phyloP scores from a whole-genome alignment of 1,140 invertebrate species.

The Aplysia californica region DNA sequence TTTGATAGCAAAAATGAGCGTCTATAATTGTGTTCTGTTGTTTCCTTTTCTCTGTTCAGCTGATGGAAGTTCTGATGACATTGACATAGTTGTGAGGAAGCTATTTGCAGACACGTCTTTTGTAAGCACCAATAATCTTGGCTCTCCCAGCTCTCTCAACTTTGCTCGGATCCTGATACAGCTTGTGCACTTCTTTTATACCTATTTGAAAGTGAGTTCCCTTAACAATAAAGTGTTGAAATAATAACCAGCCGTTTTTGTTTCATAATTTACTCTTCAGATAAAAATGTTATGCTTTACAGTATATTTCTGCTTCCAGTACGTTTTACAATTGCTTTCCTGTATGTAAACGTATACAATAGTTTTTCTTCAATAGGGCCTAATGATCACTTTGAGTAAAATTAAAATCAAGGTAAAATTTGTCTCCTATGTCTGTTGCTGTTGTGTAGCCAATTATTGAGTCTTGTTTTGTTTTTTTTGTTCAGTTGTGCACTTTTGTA shows the following conservation, averaged over 20 bases:
- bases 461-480: too few relatives aligned
- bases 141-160: slow-evolving; percentile 70
- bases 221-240: not conserved
- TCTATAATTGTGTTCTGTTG: too few relatives aligned
- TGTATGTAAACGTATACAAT: not conserved
- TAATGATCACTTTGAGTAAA: not conserved
- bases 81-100: slow-evolving; percentile 67
- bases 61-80: slow-evolving; percentile 70
- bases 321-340: not conserved
- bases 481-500: too few relatives aligned
- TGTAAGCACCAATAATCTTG: slow-evolving; percentile 56
- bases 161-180: slow-evolving; percentile 71
- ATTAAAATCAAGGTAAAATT: too few relatives aligned
- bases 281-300: not conserved
- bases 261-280: not conserved
- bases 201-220: slow-evolving; percentile 62
- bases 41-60: too few relatives aligned
- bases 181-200: slow-evolving; percentile 69
- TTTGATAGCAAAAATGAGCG: too few relatives aligned
- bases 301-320: not conserved
- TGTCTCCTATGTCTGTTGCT: too few relatives aligned
- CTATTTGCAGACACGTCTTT: slow-evolving; percentile 64
- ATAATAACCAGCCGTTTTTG: not conserved
- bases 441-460: too few relatives aligned
- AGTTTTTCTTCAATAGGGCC: not conserved